Conservation (phyloP, 2,888 invertebrate species). For the Omphaloscelis lunosa region DNA sequence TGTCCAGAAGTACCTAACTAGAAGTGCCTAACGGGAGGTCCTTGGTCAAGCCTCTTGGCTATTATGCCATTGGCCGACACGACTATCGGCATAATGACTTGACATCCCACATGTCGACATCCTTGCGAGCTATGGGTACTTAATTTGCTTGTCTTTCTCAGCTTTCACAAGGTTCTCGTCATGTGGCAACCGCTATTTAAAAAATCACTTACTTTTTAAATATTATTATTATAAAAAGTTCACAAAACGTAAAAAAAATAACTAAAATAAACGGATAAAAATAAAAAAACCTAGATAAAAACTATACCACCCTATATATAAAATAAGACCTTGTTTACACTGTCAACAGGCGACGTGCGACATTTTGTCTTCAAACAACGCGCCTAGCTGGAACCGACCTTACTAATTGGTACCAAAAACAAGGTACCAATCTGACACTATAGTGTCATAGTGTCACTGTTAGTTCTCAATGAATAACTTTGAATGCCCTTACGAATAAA, state of each 20-base stretch:
- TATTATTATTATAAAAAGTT: background rate
- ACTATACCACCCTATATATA: slow-evolving; percentile 65
- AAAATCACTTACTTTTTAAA: too few species aligned
- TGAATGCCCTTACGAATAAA: slow-evolving; percentile 34
- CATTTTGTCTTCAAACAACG: slow-evolving; percentile 81
- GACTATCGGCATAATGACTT: too few species aligned
- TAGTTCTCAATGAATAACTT: slow-evolving; percentile 63
- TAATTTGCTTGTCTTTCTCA: too few species aligned
- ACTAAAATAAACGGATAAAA: background rate
- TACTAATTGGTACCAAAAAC: slow-evolving; percentile 77
- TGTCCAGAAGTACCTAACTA: too few species aligned
- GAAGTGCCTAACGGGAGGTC: too few species aligned
- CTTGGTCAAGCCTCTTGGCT: too few species aligned
- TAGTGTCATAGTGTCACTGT: slow-evolving; percentile 46
- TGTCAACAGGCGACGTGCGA: slow-evolving; percentile 76
- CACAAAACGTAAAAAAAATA: background rate
- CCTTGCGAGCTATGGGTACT: too few species aligned
- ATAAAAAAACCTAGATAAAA: slow-evolving; percentile 16
- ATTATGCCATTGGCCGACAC: too few species aligned
- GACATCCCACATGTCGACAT: too few species aligned
- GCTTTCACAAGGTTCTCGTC: too few species aligned
- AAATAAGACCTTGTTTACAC: slow-evolving; percentile 71
- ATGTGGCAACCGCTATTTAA: too few species aligned
- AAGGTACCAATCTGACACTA: slow-evolving; percentile 59
- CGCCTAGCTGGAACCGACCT: slow-evolving; percentile 69